A percentile compares a stretch with the other conserved stretches of the same genome.
Evolutionary conservation across 2,113 vertebrate species (phyloP).

Genomic region (Rana temporaria): DNA sequence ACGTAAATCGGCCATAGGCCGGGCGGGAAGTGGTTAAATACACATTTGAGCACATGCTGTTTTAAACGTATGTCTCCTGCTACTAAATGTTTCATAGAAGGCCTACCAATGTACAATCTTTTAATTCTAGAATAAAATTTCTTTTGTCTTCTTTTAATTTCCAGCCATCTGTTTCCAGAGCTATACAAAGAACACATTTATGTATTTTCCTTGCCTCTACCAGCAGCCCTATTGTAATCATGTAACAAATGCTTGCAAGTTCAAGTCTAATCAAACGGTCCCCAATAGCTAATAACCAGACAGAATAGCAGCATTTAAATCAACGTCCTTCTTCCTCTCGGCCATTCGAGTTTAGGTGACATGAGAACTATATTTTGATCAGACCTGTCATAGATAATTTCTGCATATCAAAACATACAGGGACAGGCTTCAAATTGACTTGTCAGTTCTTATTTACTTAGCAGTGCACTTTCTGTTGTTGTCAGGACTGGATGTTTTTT

Average conservation of each 20-base stretch:
- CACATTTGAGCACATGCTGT: neutral
- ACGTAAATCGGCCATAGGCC: too few species aligned
- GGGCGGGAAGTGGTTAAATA: too few species aligned
- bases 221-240: neutral
- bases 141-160: neutral
- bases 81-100: neutral
- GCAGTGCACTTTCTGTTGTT: slow-evolving; percentile 79
- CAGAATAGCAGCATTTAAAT: slow-evolving; percentile 69
- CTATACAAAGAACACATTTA: neutral
- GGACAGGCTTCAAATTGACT: slow-evolving; percentile 80
- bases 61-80: neutral
- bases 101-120: neutral
- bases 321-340: slow-evolving; percentile 62
- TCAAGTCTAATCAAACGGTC: slow-evolving; percentile 55
- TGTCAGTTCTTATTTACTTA: slow-evolving; percentile 91
- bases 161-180: neutral
- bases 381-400: slow-evolving; percentile 79
- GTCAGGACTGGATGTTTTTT: slow-evolving; percentile 71
- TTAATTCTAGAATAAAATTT: neutral
- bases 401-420: slow-evolving; percentile 74
- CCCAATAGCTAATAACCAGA: slow-evolving; percentile 69
- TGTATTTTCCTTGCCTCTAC: neutral
- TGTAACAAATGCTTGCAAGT: slow-evolving; percentile 56
- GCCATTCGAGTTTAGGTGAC: slow-evolving; percentile 71
- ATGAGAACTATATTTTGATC: slow-evolving; percentile 78